phyloP scores from a whole-genome alignment of 2,113 vertebrate genomes.

The Diphyllodes magnificus region DNA sequence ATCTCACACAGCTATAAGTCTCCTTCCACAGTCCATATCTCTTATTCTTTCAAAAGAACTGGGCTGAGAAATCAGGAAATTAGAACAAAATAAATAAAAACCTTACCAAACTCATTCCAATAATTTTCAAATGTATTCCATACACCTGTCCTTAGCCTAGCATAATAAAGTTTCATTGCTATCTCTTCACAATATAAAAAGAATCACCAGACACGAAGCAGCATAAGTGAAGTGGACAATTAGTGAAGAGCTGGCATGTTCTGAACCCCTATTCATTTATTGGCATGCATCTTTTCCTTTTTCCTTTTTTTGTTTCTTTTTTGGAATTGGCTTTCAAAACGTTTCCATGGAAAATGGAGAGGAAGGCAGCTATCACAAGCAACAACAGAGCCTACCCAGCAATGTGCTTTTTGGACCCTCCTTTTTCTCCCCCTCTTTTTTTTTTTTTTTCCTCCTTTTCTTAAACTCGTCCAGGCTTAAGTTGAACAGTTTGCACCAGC shows the following conservation, averaged over 20 bases:
- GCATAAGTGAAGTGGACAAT: slow-evolving; percentile 29
- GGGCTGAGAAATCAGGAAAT: background rate
- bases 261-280: slow-evolving; percentile 35
- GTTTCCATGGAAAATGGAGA: slow-evolving; percentile 44
- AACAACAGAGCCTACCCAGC: slow-evolving; percentile 21
- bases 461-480: slow-evolving; percentile 1
- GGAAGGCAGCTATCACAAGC: slow-evolving; percentile 42
- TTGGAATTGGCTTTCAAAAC: slow-evolving; percentile 26
- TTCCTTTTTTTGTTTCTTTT: background rate
- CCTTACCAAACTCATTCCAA: background rate
- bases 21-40: background rate
- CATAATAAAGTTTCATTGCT: background rate
- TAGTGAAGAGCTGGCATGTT: slow-evolving; percentile 27
- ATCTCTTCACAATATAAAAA: slow-evolving; percentile 2
- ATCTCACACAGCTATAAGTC: background rate
- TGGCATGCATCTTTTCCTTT: background rate
- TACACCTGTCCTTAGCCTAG: background rate
- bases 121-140: background rate
- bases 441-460: background rate
- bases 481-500: slow-evolving; percentile 71
- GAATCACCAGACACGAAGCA: background rate
- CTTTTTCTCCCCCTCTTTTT: background rate
- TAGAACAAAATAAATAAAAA: background rate
- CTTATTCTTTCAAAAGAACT: background rate
- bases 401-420: slow-evolving; percentile 4